Conservation (phyloP, 2,888 invertebrate species). For the Drosophila setosimentum region DNA sequence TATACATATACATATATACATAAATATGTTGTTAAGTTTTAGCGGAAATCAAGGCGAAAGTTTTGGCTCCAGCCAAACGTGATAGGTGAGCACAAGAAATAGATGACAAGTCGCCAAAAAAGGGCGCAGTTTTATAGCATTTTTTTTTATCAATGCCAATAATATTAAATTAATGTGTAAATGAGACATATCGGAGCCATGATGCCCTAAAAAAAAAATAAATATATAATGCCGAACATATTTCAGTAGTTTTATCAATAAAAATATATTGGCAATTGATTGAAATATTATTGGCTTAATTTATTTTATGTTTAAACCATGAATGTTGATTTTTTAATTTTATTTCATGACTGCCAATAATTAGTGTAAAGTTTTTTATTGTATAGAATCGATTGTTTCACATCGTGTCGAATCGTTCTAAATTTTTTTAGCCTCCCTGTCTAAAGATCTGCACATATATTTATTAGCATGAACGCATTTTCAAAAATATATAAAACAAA, state of each 20-base stretch:
- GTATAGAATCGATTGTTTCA: neutral
- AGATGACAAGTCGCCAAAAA: slow-evolving; percentile 27
- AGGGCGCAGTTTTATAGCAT: slow-evolving; percentile 49
- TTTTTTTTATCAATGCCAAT: slow-evolving; percentile 14
- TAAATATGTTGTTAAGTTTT: slow-evolving; percentile 23
- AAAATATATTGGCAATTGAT: neutral
- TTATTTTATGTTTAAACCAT: neutral
- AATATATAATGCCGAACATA: neutral
- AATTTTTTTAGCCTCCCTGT: neutral
- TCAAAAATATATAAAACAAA: slow-evolving; percentile 8
- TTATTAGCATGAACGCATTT: neutral
- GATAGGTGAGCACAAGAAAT: slow-evolving; percentile 35
- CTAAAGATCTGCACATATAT: neutral
- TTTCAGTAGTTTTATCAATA: neutral
- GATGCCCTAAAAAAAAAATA: neutral
- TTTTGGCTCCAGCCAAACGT: slow-evolving; percentile 44
- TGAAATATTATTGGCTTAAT: neutral
- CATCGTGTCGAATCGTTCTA: neutral
- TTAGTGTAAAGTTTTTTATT: neutral
- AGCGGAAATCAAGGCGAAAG: slow-evolving; percentile 68
- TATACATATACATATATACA: neutral
- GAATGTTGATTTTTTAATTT: too few species aligned
- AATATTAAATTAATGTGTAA: slow-evolving; percentile 2
- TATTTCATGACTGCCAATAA: neutral
- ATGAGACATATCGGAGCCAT: slow-evolving; percentile 12